These are phyloP conservation scores for Bothrops jararaca DNA, from an alignment of 2,113 vertebrate genomes.

Conservation along the genomic window DNA sequence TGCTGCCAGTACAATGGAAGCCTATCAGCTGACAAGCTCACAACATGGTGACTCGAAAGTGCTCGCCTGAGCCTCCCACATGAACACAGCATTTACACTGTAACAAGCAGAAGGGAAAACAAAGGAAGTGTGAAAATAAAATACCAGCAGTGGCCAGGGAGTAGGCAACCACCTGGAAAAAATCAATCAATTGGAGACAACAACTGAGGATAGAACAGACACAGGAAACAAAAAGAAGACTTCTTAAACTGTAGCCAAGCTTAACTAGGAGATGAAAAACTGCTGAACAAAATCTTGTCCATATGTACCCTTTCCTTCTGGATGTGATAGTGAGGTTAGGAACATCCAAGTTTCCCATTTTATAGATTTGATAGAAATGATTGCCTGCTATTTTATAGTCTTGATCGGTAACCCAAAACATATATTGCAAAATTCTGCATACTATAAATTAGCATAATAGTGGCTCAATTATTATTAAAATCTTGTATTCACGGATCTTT, in stretches of 20 bases:
- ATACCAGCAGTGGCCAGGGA: neutral
- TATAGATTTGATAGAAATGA: neutral
- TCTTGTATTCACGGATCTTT: neutral
- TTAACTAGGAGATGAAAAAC: neutral
- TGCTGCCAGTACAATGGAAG: constrained; percentile 6
- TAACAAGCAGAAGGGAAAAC: neutral
- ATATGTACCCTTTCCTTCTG: neutral
- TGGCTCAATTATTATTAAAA: neutral
- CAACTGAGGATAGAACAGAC: neutral
- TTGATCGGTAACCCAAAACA: neutral
- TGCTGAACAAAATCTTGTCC: neutral
- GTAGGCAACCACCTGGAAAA: neutral
- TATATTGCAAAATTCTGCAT: neutral
- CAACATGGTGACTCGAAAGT: neutral
- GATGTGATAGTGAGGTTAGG: neutral
- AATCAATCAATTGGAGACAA: constrained; percentile 1
- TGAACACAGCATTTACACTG: neutral
- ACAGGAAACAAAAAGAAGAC: neutral
- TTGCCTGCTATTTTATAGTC: neutral
- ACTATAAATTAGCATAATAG: neutral
- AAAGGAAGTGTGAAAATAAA: constrained; percentile 19
- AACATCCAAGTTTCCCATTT: neutral
- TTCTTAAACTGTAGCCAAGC: neutral
- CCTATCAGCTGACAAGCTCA: neutral
- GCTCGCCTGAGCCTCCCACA: neutral